Base-by-base conservation (phyloP, 2,113 vertebrate species). In the Cinclus mexicanus region DNA sequence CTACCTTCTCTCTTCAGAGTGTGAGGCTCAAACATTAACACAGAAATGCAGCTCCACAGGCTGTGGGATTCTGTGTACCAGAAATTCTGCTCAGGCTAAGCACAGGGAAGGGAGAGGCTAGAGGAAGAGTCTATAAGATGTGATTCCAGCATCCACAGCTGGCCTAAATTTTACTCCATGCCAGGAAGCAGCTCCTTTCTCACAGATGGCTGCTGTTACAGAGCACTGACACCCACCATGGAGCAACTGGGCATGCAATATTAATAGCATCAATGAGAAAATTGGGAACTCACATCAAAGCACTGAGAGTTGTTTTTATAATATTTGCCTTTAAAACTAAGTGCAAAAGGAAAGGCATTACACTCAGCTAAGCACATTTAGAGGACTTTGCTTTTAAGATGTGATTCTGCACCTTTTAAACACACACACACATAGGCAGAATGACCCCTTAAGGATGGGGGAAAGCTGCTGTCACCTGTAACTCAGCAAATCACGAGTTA, bases 261-360 rank as follows among this genome's bases (percentile, higher is more conserved):
- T 92, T 95, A 92, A 96, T 42, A 92, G 79, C 68, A 89, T 14
- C 85, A 90, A 67, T 44, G 71, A 92, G 90, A 96, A 96, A 96
- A 95, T 81, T 37, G 86, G 78, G 49, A 92, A 44, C 82, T 47
- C 68, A 96, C 83, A 93, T 95, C 76, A 94, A 95, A 96, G 87
- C 64, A 59, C 83, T 46, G 56, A 4, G 71, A 93, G 85, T 60
- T 78, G 71, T 59, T 92, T 93, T 88, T 46, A 37, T 39, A 78
- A 80, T 87, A 90, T 59, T 74, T 60, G 70, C 67, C 71, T 90
- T 87, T 61, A 75, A 93, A 95, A 89, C 39, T 44, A 69, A 85
- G 59, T 35, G 65, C 76, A 90, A 75, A 88, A 64, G 39, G 64
- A 74, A 96, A 90, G 67, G 71, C 56, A 83, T 65, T 74, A 35